phyloP scores from a whole-genome alignment of 1,140 invertebrate species.

The Musca vetustissima region DNA sequence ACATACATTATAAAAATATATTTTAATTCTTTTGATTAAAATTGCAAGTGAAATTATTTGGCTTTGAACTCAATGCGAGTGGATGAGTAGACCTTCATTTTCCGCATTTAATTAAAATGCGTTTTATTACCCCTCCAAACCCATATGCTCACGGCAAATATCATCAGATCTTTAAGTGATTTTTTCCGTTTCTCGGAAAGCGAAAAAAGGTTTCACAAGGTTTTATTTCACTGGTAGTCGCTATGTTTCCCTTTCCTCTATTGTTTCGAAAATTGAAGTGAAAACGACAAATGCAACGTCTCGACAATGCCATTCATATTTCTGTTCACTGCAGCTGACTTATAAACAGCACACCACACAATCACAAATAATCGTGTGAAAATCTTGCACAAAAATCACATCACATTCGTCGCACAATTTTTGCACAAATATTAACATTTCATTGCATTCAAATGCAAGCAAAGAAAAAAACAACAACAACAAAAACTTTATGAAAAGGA shows the following conservation, averaged over 20 bases:
- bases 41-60: too few relatives aligned
- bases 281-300: neutral
- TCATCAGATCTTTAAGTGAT: too few relatives aligned
- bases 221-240: neutral
- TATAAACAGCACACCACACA: neutral
- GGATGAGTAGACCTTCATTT: too few relatives aligned
- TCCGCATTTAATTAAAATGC: too few relatives aligned
- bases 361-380: constrained; percentile 8
- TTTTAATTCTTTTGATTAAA: too few relatives aligned
- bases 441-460: neutral
- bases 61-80: too few relatives aligned
- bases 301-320: neutral
- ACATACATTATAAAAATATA: too few relatives aligned
- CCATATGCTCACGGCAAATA: too few relatives aligned
- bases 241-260: neutral
- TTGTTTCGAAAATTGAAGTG: constrained; percentile 2
- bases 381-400: constrained; percentile 13
- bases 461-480: too few relatives aligned
- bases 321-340: neutral
- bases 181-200: neutral
- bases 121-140: too few relatives aligned
- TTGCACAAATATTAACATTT: neutral
- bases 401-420: constrained; percentile 11
- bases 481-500: neutral
- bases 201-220: constrained; percentile 14